These are phyloP conservation scores for Cosmia trapezina DNA, from an alignment of 2,888 invertebrate genomes.

Conservation along the genomic window DNA sequence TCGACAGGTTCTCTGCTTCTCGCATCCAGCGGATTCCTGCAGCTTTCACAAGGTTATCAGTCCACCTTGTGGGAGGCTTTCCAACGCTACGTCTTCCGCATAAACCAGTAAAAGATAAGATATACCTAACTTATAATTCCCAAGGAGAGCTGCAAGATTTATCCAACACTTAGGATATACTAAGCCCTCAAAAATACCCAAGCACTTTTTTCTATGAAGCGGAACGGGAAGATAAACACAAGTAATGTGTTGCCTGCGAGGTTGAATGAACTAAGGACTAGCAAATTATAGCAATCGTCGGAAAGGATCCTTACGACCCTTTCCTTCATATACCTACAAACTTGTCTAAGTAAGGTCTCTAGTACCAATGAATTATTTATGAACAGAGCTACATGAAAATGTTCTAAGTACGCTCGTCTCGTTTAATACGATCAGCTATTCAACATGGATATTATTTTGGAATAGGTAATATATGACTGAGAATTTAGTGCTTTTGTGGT, in stretches of 20 bases:
- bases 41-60: no score
- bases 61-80: no score
- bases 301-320: slow-evolving; percentile 37
- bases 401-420: slow-evolving; percentile 30
- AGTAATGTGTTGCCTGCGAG: slow-evolving; percentile 27
- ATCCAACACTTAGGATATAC: not conserved
- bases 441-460: not conserved
- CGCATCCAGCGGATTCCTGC: no score
- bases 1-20: no score
- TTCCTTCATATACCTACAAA: slow-evolving; percentile 41
- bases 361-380: slow-evolving; percentile 59
- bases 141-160: not conserved
- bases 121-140: not conserved
- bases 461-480: not conserved
- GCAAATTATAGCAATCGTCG: slow-evolving; percentile 50
- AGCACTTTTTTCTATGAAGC: not conserved
- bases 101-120: no score
- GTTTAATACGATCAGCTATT: slow-evolving; percentile 16
- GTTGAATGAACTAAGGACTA: slow-evolving; percentile 52
- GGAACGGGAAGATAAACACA: slow-evolving; percentile 16
- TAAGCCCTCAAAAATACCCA: not conserved
- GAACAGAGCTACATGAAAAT: slow-evolving; percentile 19
- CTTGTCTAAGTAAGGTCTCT: slow-evolving; percentile 46
- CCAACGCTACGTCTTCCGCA: no score
- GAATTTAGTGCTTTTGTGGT: not conserved